Conservation (phyloP, 2,797 vertebrate genomes). For the Sebastes hubbsi region DNA sequence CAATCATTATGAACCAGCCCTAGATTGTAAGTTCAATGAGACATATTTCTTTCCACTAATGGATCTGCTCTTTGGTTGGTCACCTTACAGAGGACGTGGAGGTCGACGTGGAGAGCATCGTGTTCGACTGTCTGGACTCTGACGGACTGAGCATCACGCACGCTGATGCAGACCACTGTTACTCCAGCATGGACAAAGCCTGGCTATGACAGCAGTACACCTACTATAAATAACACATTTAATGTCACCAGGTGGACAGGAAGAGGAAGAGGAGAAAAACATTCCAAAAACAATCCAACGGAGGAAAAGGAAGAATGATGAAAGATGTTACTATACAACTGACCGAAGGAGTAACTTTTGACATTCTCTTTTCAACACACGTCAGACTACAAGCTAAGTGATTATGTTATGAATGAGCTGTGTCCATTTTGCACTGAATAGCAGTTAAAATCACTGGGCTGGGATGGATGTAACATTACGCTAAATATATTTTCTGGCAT, state of each 20-base stretch:
- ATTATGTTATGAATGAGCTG: constrained; percentile 38
- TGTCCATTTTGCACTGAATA: constrained; percentile 74
- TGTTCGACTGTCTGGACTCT: constrained; percentile 82
- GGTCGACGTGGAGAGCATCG: constrained; percentile 89
- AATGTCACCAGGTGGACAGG: neutral
- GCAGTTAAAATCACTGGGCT: constrained; percentile 68
- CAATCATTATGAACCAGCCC: neutral
- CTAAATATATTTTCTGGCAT: constrained; percentile 17
- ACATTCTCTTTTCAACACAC: constrained; percentile 28
- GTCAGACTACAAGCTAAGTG: constrained; percentile 57
- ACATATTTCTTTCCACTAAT: constrained; percentile 5
- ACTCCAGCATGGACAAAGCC: constrained; percentile 83
- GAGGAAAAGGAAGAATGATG: constrained; percentile 20
- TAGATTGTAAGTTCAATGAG: neutral
- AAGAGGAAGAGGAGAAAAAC: constrained; percentile 54
- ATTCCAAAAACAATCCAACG: constrained; percentile 69
- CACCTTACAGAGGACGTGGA: constrained; percentile 88
- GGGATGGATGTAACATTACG: constrained; percentile 44
- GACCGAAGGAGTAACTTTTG: constrained; percentile 18
- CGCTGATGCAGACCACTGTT: constrained; percentile 89
- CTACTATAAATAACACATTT: neutral
- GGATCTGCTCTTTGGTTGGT: constrained; percentile 1
- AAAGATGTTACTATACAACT: constrained; percentile 59
- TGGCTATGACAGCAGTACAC: constrained; percentile 82
- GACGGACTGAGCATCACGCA: constrained; percentile 82